Conservation (phyloP, 2,797 vertebrate species). For the Lepus oiostolus region DNA sequence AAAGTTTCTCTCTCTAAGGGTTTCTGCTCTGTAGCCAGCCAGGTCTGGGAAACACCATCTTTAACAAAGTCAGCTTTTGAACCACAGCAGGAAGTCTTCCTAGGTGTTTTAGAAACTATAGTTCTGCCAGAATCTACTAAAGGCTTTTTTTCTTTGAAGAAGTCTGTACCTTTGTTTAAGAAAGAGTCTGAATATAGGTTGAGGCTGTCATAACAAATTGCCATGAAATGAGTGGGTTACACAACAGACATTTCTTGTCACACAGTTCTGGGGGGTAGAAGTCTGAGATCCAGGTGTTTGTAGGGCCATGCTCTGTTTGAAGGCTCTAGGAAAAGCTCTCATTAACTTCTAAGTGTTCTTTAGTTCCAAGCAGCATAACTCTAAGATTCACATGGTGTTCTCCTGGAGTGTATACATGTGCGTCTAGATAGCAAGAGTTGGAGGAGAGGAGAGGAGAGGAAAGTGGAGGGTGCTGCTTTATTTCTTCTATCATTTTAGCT, state of each 20-base stretch:
- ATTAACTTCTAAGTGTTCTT: neutral
- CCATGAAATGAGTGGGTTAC: neutral
- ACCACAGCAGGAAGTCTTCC: neutral
- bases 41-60: neutral
- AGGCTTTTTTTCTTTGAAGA: neutral
- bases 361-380: neutral
- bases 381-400: neutral
- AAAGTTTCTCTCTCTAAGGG: neutral
- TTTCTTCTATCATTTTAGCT: neutral
- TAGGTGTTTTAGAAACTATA: neutral
- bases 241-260: neutral
- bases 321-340: fast-evolving
- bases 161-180: neutral
- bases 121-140: neutral
- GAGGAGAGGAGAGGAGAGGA: neutral
- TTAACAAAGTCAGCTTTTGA: neutral
- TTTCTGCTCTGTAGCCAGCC: neutral
- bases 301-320: neutral
- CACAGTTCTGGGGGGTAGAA: neutral
- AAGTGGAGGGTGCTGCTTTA: neutral
- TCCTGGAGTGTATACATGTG: neutral
- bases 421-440: neutral
- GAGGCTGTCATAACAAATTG: neutral
- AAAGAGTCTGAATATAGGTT: neutral
- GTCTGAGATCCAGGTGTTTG: neutral